phyloP scores from a whole-genome alignment of 2,888 invertebrate genomes.

The Megaustenia siamemsis region DNA sequence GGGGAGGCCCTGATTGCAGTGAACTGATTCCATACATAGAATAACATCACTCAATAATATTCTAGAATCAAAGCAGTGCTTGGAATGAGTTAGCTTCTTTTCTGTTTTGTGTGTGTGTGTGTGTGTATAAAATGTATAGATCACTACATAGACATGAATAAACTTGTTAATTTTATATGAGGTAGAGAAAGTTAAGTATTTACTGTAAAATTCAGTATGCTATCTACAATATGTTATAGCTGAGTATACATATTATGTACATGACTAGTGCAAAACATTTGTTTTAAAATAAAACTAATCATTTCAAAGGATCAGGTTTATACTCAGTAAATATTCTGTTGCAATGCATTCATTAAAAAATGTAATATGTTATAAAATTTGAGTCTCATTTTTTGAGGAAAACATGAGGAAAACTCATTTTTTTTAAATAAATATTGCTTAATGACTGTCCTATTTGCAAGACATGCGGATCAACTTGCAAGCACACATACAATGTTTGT shows the following conservation, averaged over 20 bases:
- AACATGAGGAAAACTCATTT: no score
- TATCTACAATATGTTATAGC: background rate
- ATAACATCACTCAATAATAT: background rate
- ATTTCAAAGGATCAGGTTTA: background rate
- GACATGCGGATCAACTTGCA: no score
- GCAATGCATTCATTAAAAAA: background rate
- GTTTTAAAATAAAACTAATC: background rate
- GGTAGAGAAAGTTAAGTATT: background rate
- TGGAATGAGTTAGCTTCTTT: background rate
- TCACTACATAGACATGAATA: background rate
- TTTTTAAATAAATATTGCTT: no score
- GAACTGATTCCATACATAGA: no score
- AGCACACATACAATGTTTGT: no score
- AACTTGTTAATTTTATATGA: background rate
- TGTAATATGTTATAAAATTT: no score
- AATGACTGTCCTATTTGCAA: no score
- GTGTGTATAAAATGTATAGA: no score
- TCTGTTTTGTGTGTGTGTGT: no score
- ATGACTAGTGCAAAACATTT: background rate
- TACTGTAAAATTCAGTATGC: background rate
- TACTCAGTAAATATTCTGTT: background rate
- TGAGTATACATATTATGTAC: background rate
- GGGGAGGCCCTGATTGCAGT: no score
- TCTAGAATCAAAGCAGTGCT: background rate
- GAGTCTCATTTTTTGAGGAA: no score